These are phyloP conservation scores for Danionella dracula DNA, from an alignment of 2,797 vertebrate genomes.

Conservation along the genomic window DNA sequence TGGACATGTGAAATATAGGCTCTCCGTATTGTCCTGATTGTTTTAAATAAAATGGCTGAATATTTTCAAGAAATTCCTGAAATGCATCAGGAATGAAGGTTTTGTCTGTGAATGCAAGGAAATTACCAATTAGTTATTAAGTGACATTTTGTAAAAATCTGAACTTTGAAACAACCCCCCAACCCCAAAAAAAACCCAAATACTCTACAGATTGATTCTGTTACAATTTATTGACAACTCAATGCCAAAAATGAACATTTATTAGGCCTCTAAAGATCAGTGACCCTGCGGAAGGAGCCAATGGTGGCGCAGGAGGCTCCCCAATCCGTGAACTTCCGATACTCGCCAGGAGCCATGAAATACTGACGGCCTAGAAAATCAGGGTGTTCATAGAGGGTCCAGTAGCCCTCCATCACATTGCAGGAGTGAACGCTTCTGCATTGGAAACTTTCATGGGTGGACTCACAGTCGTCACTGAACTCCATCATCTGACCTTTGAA, in stretches of 20 bases:
- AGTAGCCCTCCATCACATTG: constrained; percentile 66
- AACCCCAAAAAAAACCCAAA: no score
- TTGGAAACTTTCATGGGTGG: constrained; percentile 60
- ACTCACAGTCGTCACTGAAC: constrained; percentile 63
- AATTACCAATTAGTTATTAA: no score
- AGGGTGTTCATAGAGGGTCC: constrained; percentile 64
- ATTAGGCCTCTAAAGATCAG: constrained; percentile 54
- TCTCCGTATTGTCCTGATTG: no score
- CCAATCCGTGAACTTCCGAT: constrained; percentile 66
- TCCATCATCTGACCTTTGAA: constrained; percentile 69
- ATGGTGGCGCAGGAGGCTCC: constrained; percentile 60
- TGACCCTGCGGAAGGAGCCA: constrained; percentile 66
- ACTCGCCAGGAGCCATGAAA: constrained; percentile 64
- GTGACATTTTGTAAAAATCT: no score
- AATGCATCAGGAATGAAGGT: no score
- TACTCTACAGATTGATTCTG: no score
- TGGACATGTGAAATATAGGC: no score
- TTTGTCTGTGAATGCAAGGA: no score
- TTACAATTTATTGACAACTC: constrained; percentile 30
- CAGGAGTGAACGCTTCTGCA: constrained; percentile 63
- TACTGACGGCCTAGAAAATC: constrained; percentile 63
- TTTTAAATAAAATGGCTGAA: no score
- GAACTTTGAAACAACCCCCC: no score
- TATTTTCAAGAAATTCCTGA: no score
- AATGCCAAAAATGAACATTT: constrained; percentile 22